Evolutionary conservation across 1,140 invertebrate species (phyloP).

Genomic region (Heliconius congener): DNA sequence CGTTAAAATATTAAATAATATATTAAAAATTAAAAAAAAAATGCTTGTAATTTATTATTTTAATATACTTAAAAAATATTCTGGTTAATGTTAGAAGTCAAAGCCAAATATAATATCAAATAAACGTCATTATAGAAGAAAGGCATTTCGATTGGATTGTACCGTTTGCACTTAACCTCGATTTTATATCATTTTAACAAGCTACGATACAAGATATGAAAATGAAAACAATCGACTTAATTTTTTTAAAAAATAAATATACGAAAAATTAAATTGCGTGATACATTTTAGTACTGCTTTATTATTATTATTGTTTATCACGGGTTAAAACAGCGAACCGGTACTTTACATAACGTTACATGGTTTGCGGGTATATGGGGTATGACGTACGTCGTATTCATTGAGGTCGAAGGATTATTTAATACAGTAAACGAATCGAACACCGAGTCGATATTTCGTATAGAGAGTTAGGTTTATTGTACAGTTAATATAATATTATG

Average conservation of each 20-base stretch:
- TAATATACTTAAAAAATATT: background rate
- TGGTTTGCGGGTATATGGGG: constrained; percentile 27
- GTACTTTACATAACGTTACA: constrained; percentile 10
- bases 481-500: constrained; percentile 22
- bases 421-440: constrained; percentile 10
- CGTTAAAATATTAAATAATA: no score
- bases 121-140: background rate
- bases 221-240: background rate
- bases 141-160: background rate
- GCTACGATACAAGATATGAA: background rate
- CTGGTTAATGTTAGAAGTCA: background rate
- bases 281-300: background rate
- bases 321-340: constrained; percentile 27
- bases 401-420: constrained; percentile 38
- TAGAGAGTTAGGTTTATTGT: constrained; percentile 16
- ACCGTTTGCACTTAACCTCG: background rate
- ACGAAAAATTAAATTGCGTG: background rate
- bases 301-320: background rate
- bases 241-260: background rate
- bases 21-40: no score
- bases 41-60: background rate
- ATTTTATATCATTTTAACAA: background rate
- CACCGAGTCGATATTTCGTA: constrained; percentile 6
- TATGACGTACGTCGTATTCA: constrained; percentile 31
- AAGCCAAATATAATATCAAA: background rate